phyloP scores from a whole-genome alignment of 2,888 invertebrate species.

The Drosophila cracens region DNA sequence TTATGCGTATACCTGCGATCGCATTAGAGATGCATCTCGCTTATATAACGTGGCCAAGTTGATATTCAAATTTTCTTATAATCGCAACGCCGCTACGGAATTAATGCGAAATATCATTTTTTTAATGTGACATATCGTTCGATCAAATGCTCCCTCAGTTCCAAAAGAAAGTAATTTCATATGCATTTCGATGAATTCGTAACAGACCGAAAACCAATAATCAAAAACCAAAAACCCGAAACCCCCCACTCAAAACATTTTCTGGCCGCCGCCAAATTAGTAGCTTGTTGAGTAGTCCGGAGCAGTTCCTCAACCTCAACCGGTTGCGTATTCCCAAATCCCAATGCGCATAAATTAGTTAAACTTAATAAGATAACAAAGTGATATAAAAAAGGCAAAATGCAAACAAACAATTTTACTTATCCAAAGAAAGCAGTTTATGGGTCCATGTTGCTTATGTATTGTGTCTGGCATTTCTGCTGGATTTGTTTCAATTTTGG shows the following conservation, averaged over 20 bases:
- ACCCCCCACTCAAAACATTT: constrained; percentile 23
- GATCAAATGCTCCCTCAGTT: constrained; percentile 39
- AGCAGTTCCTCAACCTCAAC: constrained; percentile 34
- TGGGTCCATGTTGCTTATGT: constrained; percentile 16
- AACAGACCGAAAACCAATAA: background rate
- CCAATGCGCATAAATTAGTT: constrained; percentile 62
- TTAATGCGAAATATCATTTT: constrained; percentile 75
- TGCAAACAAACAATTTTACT: constrained; percentile 52
- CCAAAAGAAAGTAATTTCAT: constrained; percentile 70
- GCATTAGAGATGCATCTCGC: constrained; percentile 63
- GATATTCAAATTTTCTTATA: constrained; percentile 62
- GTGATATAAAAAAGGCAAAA: constrained; percentile 32
- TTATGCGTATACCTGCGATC: constrained; percentile 5
- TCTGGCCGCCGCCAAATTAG: constrained; percentile 51
- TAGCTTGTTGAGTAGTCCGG: constrained; percentile 42
- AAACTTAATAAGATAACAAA: constrained; percentile 21
- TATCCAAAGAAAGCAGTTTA: constrained; percentile 65
- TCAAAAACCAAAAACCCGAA: background rate
- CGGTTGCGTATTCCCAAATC: constrained; percentile 34
- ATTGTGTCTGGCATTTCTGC: constrained; percentile 2
- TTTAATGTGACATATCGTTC: constrained; percentile 49
- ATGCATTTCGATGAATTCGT: constrained; percentile 43
- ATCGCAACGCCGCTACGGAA: constrained; percentile 53
- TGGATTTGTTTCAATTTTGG: constrained; percentile 20
- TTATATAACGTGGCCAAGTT: constrained; percentile 58